These are phyloP conservation scores for Helicolenus hilgendorfi DNA, from an alignment of 2,797 vertebrate species.

Conservation along the genomic window DNA sequence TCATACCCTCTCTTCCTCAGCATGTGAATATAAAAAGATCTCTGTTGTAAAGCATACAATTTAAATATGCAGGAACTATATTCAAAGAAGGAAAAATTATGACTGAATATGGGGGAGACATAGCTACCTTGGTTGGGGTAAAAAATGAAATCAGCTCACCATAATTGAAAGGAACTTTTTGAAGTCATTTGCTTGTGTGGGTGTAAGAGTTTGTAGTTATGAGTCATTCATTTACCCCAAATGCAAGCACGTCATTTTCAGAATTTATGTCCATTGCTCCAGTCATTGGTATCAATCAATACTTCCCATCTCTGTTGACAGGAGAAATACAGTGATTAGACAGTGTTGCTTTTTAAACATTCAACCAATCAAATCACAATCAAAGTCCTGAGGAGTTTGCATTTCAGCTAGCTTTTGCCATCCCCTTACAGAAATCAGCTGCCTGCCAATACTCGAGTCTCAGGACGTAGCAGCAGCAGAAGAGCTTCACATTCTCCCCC, in stretches of 20 bases:
- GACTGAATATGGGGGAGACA: conserved; percentile 23
- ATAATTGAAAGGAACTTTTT: not conserved
- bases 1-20: conserved; percentile 34
- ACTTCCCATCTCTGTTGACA: not conserved
- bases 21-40: conserved; percentile 46
- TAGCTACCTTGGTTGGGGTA: conserved; percentile 1
- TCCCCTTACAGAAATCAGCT: conserved; percentile 9
- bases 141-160: conserved; percentile 16
- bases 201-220: not conserved
- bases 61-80: conserved; percentile 52
- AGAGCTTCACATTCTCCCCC: conserved; percentile 4
- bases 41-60: conserved; percentile 34
- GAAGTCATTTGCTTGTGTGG: conserved; percentile 6
- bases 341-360: conserved; percentile 18
- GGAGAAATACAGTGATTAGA: conserved; percentile 4
- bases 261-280: conserved; percentile 13
- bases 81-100: conserved; percentile 41
- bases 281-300: conserved; percentile 30
- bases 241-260: conserved; percentile 27
- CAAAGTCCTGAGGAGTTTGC: not conserved
- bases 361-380: conserved; percentile 24
- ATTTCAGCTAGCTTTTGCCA: conserved; percentile 1
- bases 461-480: conserved; percentile 3
- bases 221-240: conserved; percentile 4
- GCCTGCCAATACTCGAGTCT: not conserved